phyloP scores from a whole-genome alignment of 2,113 vertebrate species.

The Peromyscus leucopus region DNA sequence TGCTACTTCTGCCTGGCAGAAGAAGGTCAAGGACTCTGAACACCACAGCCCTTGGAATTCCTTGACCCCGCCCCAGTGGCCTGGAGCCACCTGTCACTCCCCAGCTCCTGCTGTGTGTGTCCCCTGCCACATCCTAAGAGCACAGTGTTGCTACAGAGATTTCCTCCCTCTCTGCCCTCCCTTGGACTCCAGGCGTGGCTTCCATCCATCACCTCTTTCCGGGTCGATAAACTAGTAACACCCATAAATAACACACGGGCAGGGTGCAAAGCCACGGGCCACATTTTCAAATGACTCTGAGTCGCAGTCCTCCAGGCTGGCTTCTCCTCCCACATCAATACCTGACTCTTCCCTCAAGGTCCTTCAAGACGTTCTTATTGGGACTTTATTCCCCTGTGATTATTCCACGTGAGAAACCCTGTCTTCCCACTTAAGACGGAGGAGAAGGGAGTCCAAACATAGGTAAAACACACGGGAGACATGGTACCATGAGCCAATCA shows the following conservation, averaged over 20 bases:
- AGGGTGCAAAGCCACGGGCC: fast-evolving
- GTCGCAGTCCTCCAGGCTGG: background rate
- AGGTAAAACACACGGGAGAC: background rate
- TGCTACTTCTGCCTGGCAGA: background rate
- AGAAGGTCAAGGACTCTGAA: background rate
- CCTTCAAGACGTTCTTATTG: fast-evolving
- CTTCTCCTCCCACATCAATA: background rate
- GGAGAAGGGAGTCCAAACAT: background rate
- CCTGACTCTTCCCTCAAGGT: background rate
- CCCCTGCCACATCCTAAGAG: background rate
- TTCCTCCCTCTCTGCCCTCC: fast-evolving
- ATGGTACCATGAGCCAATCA: fast-evolving
- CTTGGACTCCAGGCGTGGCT: background rate
- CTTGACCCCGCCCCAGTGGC: background rate
- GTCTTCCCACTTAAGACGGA: background rate
- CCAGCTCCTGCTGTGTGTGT: background rate
- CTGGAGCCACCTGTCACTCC: background rate
- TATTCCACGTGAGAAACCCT: background rate
- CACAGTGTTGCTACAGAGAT: fast-evolving
- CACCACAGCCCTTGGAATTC: background rate
- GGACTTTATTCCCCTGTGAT: background rate
- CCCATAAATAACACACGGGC: background rate
- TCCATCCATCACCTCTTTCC: fast-evolving
- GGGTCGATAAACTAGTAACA: fast-evolving
- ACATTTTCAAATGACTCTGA: background rate